These are phyloP conservation scores for Cerastis rubricosa DNA, from an alignment of 2,888 invertebrate genomes.

Conservation along the genomic window DNA sequence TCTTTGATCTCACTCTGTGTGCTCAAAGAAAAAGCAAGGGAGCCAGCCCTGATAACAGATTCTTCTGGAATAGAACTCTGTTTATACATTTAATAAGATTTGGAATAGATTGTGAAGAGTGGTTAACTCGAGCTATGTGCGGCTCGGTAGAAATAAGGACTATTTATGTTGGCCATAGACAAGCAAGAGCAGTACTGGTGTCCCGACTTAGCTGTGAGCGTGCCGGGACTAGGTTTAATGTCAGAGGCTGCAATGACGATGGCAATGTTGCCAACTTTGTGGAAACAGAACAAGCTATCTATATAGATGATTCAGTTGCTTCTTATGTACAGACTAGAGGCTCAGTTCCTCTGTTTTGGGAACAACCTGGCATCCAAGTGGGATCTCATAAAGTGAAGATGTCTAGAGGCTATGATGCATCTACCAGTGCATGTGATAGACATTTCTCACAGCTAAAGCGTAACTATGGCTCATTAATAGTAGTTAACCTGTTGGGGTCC, in stretches of 20 bases:
- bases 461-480: conserved; percentile 97
- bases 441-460: conserved; percentile 96
- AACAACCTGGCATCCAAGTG: conserved; percentile 99
- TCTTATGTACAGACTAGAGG: conserved; percentile 98
- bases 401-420: conserved; percentile 98
- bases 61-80: conserved; percentile 99
- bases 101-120: conserved; percentile 96
- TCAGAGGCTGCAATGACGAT: conserved; percentile 99
- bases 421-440: conserved; percentile 97
- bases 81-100: conserved; percentile 98
- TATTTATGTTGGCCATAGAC: conserved; percentile 98
- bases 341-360: conserved; percentile 99
- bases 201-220: conserved; percentile 99
- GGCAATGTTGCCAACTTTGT: conserved; percentile 99
- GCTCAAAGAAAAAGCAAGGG: conserved; percentile 97
- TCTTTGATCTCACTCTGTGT: conserved; percentile 98
- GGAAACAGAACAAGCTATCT: conserved; percentile 99
- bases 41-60: conserved; percentile 96
- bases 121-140: conserved; percentile 99
- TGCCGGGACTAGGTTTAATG: conserved; percentile 99
- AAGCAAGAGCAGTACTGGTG: conserved; percentile 98
- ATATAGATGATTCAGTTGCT: conserved; percentile 96
- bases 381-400: conserved; percentile 99
- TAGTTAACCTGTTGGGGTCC: conserved; percentile 98
- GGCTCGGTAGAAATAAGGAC: conserved; percentile 99